phyloP scores from a whole-genome alignment of 2,888 invertebrate genomes.

The Adelognathus sp. region DNA sequence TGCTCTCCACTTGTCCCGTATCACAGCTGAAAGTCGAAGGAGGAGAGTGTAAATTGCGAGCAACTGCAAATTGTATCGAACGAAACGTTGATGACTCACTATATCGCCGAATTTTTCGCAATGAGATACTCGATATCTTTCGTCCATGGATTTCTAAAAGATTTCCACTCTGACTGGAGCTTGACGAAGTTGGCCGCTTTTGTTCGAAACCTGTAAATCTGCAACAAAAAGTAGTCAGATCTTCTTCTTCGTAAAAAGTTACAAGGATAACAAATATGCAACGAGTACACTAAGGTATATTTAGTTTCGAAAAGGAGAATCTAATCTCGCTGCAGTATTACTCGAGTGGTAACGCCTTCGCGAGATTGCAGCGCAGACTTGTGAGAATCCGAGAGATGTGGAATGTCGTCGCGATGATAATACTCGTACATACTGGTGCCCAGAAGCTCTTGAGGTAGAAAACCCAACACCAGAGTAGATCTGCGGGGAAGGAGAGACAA shows the following conservation, averaged over 20 bases:
- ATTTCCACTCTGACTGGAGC: conserved; percentile 92
- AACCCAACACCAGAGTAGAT: conserved; percentile 93
- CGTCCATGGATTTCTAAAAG: conserved; percentile 97
- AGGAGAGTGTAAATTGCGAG: neutral
- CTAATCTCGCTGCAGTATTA: conserved; percentile 8
- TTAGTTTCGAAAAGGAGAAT: neutral
- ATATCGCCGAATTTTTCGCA: conserved; percentile 91
- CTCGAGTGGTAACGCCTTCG: conserved; percentile 85
- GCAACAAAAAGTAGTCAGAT: conserved; percentile 15
- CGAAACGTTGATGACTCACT: conserved; percentile 67
- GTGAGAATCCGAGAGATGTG: conserved; percentile 91
- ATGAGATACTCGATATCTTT: conserved; percentile 96
- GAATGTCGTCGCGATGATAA: conserved; percentile 91
- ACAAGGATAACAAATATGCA: neutral
- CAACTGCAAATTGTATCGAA: neutral
- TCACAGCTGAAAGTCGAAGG: conserved; percentile 80
- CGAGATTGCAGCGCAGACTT: conserved; percentile 88
- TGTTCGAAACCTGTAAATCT: conserved; percentile 89
- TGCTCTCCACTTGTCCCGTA: conserved; percentile 82
- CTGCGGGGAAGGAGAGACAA: conserved; percentile 81
- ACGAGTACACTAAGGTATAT: too few species aligned
- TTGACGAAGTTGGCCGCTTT: conserved; percentile 89
- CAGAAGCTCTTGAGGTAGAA: conserved; percentile 95
- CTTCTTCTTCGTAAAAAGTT: neutral
- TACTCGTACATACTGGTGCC: conserved; percentile 97